Percentiles rank a stretch among this genome's conserved stretches.
Evolutionary conservation across 2,797 vertebrate genomes (phyloP).

Genomic region (Pristis pectinata): DNA sequence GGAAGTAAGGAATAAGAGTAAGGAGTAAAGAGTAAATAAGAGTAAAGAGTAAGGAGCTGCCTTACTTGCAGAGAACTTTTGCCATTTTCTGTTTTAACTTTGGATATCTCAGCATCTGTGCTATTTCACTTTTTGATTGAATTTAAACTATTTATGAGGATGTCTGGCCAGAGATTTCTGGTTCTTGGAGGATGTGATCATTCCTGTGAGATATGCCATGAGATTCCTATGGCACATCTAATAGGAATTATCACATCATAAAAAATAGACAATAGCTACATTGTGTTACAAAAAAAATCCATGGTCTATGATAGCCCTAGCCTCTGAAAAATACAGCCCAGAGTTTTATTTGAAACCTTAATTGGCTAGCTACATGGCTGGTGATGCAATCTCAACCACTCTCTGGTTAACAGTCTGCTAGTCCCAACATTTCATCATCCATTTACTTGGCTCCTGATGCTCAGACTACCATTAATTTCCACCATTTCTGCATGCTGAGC

Average conservation of each 20-base stretch:
- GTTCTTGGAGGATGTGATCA: not conserved
- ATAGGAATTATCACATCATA: not conserved
- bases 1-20: too few relatives aligned
- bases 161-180: not conserved
- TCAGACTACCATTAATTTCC: not conserved
- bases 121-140: not conserved
- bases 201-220: not conserved
- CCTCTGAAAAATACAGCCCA: not conserved
- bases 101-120: not conserved
- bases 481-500: not conserved
- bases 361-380: not conserved
- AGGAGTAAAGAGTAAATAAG: not conserved
- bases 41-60: not conserved
- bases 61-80: not conserved
- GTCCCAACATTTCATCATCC: not conserved
- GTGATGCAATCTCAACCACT: not conserved
- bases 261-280: not conserved
- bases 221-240: too few relatives aligned
- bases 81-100: not conserved
- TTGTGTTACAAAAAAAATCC: not conserved
- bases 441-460: not conserved
- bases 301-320: not conserved
- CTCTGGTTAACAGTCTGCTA: not conserved
- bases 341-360: not conserved
- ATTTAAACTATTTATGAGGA: not conserved